Evolutionary conservation across 2,113 vertebrate species (phyloP).

Genomic region (Coracopsis vasa): DNA sequence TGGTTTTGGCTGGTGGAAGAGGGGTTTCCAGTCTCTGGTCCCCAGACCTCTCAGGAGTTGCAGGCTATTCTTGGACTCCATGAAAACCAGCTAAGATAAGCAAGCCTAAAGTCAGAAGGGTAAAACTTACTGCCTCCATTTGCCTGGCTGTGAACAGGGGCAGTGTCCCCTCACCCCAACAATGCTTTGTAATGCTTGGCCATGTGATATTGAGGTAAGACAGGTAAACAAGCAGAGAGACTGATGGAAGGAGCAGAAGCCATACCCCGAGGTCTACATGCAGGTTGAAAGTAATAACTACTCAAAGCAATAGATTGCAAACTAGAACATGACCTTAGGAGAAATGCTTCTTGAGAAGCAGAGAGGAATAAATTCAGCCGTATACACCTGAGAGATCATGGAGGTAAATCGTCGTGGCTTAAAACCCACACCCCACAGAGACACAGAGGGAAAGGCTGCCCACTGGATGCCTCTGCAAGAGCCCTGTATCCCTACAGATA

Average conservation of each 20-base stretch:
- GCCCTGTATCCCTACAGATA: background rate
- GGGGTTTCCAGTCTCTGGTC: background rate
- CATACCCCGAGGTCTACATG: background rate
- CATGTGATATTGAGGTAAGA: background rate
- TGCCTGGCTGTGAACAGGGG: background rate
- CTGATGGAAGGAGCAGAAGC: background rate
- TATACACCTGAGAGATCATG: background rate
- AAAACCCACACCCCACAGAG: background rate
- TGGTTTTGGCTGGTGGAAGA: background rate
- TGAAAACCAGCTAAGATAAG: background rate
- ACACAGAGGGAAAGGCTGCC: background rate
- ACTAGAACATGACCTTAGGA: background rate
- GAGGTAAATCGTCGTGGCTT: background rate
- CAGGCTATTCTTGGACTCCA: background rate
- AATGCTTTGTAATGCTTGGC: background rate
- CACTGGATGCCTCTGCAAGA: background rate
- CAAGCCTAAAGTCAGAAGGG: background rate
- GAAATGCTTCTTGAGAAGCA: background rate
- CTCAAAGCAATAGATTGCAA: background rate
- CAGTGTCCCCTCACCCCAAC: accelerated
- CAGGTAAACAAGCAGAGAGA: background rate
- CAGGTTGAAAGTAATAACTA: background rate
- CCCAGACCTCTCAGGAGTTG: background rate
- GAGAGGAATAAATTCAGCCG: background rate
- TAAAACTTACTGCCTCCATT: background rate